A percentile compares a stretch with the other conserved stretches of the same genome.
Conservation (phyloP, 2,113 vertebrate species). For the Sinocyclocheilus anshuiensis region DNA sequence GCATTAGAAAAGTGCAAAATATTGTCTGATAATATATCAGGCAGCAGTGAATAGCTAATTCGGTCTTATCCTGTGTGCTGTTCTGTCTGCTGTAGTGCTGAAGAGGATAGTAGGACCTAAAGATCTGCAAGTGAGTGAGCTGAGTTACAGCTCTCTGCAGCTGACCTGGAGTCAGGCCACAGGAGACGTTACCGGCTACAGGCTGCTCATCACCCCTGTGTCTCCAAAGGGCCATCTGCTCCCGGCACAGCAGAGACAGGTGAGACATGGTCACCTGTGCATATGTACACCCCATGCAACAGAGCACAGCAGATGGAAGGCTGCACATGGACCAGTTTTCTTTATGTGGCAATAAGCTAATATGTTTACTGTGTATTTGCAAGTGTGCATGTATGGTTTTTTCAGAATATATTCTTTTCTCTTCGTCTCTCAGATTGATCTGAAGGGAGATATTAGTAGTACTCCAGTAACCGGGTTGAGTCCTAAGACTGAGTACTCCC, state of each 20-base stretch:
- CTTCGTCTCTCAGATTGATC: slow-evolving; percentile 69
- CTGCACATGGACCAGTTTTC: slow-evolving; percentile 1
- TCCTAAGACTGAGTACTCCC: slow-evolving; percentile 78
- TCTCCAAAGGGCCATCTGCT: slow-evolving; percentile 62
- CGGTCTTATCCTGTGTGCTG: background rate
- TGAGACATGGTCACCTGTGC: slow-evolving; percentile 55
- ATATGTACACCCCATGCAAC: slow-evolving; percentile 23
- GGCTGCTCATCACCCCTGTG: slow-evolving; percentile 72
- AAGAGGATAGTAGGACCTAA: slow-evolving; percentile 73
- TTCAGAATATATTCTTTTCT: background rate
- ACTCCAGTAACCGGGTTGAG: slow-evolving; percentile 74
- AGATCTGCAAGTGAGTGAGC: slow-evolving; percentile 78
- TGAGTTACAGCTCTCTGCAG: slow-evolving; percentile 78
- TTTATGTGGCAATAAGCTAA: background rate
- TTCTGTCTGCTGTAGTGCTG: slow-evolving; percentile 63
- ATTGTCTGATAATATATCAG: background rate
- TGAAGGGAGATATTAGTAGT: slow-evolving; percentile 77
- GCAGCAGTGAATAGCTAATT: background rate
- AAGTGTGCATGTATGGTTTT: background rate
- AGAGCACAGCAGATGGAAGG: slow-evolving; percentile 8
- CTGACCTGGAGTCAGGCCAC: slow-evolving; percentile 84
- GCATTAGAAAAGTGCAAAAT: background rate
- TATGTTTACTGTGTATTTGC: background rate
- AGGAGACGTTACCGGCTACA: slow-evolving; percentile 79
- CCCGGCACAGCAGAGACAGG: slow-evolving; percentile 71